Evolutionary conservation across 2,797 vertebrate species (phyloP).

Genomic region (Enteromius treurensis): DNA sequence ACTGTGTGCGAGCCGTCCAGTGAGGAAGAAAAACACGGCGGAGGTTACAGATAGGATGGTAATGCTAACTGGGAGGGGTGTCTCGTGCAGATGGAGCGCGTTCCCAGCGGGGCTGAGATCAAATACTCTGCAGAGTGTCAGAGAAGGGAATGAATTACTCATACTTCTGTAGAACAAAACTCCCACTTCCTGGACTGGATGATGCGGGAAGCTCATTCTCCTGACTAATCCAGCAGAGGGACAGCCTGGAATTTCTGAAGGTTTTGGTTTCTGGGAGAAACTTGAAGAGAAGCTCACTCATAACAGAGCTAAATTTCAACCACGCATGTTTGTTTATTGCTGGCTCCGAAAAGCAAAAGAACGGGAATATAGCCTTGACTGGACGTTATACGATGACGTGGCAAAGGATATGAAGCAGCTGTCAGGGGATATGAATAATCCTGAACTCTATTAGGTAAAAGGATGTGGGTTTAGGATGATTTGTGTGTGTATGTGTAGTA

Average conservation of each 20-base stretch:
- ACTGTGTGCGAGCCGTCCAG: neutral
- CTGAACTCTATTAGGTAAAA: slow-evolving; percentile 33
- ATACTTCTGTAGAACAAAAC: slow-evolving; percentile 37
- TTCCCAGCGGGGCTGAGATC: slow-evolving; percentile 5
- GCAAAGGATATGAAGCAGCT: neutral
- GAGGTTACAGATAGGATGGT: slow-evolving; percentile 15
- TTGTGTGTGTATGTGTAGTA: neutral
- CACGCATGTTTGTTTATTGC: neutral
- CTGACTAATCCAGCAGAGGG: slow-evolving; percentile 20
- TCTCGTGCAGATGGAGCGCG: neutral
- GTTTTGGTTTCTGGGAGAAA: slow-evolving; percentile 48
- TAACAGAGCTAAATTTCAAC: neutral
- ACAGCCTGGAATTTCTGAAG: slow-evolving; percentile 22
- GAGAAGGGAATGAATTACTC: slow-evolving; percentile 45
- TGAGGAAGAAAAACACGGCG: slow-evolving; percentile 12
- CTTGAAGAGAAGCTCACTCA: slow-evolving; percentile 17
- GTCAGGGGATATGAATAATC: slow-evolving; percentile 34
- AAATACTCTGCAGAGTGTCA: neutral
- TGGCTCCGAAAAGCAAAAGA: neutral
- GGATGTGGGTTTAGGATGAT: slow-evolving; percentile 51
- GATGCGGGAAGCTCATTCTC: slow-evolving; percentile 32
- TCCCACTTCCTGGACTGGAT: slow-evolving; percentile 33
- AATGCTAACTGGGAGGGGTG: slow-evolving; percentile 21
- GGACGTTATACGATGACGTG: slow-evolving; percentile 24
- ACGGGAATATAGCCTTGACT: neutral